Percentiles rank a stretch among this genome's conserved stretches.
These are phyloP conservation scores for Periphyllus acericola DNA, from an alignment of 2,888 invertebrate species.

Conservation along the genomic window DNA sequence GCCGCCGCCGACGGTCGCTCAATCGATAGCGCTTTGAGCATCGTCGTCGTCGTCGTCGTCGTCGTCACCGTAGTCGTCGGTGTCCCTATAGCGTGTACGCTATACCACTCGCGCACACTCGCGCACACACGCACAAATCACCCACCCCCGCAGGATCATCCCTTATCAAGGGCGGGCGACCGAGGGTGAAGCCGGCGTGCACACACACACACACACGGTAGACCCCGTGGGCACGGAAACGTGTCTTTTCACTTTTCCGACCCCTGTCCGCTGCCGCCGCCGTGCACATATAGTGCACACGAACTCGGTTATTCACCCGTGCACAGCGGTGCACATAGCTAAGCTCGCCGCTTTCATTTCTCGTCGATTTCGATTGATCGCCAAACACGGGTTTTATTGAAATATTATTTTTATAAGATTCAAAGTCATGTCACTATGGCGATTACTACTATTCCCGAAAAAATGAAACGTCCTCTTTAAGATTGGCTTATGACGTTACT, in stretches of 20 bases:
- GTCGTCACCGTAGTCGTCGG: no score
- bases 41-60: no score
- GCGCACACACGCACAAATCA: not conserved
- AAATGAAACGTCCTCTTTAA: no score
- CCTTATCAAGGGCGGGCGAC: no score
- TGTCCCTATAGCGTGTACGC: slow-evolving; percentile 17
- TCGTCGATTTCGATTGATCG: no score
- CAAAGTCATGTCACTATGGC: no score
- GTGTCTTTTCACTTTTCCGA: slow-evolving; percentile 37
- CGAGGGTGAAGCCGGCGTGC: not conserved
- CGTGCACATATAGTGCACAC: not conserved
- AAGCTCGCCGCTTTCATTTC: not conserved
- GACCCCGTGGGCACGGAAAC: slow-evolving; percentile 1
- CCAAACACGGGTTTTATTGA: no score
- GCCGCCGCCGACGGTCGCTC: slow-evolving; percentile 26
- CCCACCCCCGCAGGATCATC: no score
- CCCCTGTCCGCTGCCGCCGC: not conserved
- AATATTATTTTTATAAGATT: no score
- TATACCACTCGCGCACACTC: not conserved
- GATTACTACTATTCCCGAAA: no score
- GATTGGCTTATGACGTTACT: no score
- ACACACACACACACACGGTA: not conserved
- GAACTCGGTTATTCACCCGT: slow-evolving; percentile 12
- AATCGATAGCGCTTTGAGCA: slow-evolving; percentile 55
- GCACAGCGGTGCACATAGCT: not conserved